Percentiles rank a stretch among this genome's conserved stretches.
These are phyloP conservation scores for Ramazzottius varieornatus DNA, from an alignment of 2,888 invertebrate species.

Conservation along the genomic window DNA sequence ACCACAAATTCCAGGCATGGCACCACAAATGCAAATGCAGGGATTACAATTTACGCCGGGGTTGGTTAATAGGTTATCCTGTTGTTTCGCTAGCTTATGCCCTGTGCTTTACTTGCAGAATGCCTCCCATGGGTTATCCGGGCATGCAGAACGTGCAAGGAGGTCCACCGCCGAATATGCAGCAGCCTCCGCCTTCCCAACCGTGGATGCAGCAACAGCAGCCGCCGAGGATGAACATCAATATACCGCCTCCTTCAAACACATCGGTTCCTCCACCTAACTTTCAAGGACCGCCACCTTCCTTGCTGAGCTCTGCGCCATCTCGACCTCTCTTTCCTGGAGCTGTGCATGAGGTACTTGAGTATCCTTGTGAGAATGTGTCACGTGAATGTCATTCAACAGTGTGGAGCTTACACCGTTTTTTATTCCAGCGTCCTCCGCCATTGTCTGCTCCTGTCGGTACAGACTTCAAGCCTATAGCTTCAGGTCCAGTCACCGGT, in stretches of 20 bases:
- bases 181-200: constrained; percentile 2
- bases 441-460: constrained; percentile 10
- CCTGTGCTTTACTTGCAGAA: background rate
- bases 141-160: background rate
- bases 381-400: too few relatives aligned
- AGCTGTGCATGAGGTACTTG: background rate
- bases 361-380: too few relatives aligned
- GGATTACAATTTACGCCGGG: constrained; percentile 5
- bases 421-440: background rate
- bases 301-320: background rate
- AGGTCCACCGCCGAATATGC: constrained; percentile 7
- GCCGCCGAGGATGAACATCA: constrained; percentile 4
- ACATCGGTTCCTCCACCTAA: background rate
- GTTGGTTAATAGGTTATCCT: too few relatives aligned
- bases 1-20: constrained; percentile 6
- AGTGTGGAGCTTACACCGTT: too few relatives aligned
- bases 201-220: constrained; percentile 4
- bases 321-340: constrained; percentile 3
- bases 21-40: constrained; percentile 16
- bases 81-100: background rate
- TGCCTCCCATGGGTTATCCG: background rate
- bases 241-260: constrained; percentile 4
- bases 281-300: background rate
- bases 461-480: constrained; percentile 11
- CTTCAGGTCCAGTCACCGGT: constrained; percentile 8